These are phyloP conservation scores for Pedetes capensis DNA, from an alignment of 2,113 vertebrate species.

Conservation along the genomic window DNA sequence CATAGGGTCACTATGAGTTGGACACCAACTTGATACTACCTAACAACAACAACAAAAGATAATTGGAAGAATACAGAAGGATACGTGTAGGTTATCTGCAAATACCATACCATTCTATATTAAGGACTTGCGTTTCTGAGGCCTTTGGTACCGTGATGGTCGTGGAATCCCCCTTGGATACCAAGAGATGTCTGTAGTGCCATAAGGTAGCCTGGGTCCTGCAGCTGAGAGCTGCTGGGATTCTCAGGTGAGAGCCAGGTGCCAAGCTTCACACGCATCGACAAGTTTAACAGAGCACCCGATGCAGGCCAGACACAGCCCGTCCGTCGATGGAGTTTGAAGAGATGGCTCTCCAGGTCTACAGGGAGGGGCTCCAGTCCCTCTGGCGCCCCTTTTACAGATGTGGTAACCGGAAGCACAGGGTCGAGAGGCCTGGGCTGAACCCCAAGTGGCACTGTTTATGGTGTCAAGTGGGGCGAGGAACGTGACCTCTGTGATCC, in stretches of 20 bases:
- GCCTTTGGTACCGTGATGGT: not conserved
- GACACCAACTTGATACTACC: too few species aligned
- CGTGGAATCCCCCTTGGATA: not conserved
- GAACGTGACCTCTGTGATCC: not conserved
- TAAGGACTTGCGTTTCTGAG: not conserved
- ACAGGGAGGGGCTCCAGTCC: too few species aligned
- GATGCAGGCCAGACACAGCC: accelerated
- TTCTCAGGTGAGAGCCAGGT: not conserved
- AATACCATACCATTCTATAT: not conserved
- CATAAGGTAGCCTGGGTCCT: not conserved
- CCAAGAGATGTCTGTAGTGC: accelerated
- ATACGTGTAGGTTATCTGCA: not conserved
- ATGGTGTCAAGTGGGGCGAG: too few species aligned
- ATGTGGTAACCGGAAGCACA: not conserved
- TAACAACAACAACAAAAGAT: too few species aligned
- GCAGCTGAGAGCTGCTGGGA: not conserved
- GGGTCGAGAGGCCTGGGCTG: not conserved
- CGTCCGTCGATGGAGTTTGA: accelerated
- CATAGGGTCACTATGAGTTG: too few species aligned
- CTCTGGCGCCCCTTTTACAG: too few species aligned
- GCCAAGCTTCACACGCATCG: too few species aligned
- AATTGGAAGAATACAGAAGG: not conserved
- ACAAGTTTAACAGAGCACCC: not conserved
- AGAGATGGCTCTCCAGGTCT: not conserved
- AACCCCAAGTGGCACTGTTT: not conserved